Evolutionary conservation across 92 coral and sea anemone species (phyloP).

Genomic region (Palythoa grandis): DNA sequence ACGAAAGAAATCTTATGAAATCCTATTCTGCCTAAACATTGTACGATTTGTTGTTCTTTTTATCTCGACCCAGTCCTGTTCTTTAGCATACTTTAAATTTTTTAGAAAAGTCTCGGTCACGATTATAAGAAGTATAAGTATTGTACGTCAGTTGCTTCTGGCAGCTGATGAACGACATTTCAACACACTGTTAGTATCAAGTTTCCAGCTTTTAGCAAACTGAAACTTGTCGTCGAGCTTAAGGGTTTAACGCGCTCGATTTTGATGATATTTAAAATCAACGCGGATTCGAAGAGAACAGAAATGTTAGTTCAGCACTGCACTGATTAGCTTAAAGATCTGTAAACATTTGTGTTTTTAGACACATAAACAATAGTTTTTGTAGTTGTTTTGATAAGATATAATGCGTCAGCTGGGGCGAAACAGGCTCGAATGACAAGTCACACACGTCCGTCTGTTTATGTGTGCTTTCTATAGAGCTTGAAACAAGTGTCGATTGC

Average conservation of each 20-base stretch:
- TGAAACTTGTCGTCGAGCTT: not conserved
- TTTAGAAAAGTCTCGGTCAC: constrained; percentile 10
- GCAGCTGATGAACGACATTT: constrained; percentile 15
- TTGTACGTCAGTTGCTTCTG: constrained; percentile 13
- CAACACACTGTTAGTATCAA: not conserved
- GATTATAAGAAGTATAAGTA: not conserved
- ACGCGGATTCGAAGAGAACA: not conserved
- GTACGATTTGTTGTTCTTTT: not conserved
- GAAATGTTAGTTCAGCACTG: not conserved
- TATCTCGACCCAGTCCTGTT: constrained; percentile 43
- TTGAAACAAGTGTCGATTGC: not conserved
- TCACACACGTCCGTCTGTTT: not conserved
- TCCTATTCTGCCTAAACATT: not conserved
- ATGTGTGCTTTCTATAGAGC: not conserved
- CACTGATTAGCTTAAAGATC: not conserved
- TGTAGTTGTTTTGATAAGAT: not conserved
- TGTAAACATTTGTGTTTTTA: constrained; percentile 15
- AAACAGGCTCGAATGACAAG: not conserved
- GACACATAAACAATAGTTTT: not conserved
- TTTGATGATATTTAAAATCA: not conserved
- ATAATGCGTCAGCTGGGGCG: not conserved
- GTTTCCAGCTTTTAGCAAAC: constrained; percentile 7
- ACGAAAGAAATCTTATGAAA: not conserved
- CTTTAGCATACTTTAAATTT: constrained; percentile 17
- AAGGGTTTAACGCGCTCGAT: not conserved